A percentile compares a stretch with the other conserved stretches of the same genome.
Evolutionary conservation across 2,888 invertebrate genomes (phyloP).

Genomic region (Tricholauxania praeusta): DNA sequence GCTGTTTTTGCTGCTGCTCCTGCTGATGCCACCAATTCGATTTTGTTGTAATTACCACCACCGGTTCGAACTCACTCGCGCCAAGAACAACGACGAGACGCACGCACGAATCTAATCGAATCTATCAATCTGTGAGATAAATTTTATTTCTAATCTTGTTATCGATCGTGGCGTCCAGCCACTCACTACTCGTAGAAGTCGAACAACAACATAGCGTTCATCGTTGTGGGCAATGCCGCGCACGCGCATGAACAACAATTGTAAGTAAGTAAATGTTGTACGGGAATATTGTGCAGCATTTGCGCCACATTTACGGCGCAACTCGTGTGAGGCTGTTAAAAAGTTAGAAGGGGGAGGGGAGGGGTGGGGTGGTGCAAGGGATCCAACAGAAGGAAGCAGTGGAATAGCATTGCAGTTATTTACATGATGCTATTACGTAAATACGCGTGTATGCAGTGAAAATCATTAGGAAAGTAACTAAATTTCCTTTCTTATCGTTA

Average conservation of each 20-base stretch:
- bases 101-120: slow-evolving; percentile 57
- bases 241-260: no score
- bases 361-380: no score
- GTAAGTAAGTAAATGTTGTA: slow-evolving; percentile 17
- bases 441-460: slow-evolving; percentile 28
- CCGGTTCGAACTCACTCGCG: slow-evolving; percentile 18
- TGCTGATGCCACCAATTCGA: slow-evolving; percentile 11
- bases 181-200: not conserved
- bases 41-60: slow-evolving; percentile 40
- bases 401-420: slow-evolving; percentile 39
- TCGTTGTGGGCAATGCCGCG: no score
- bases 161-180: slow-evolving; percentile 55
- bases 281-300: no score
- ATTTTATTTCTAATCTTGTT: slow-evolving; percentile 66
- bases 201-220: no score
- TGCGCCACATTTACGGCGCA: no score
- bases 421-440: slow-evolving; percentile 47
- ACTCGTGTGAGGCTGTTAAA: not conserved
- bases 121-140: slow-evolving; percentile 68
- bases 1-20: slow-evolving; percentile 4
- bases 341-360: not conserved
- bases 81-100: slow-evolving; percentile 32
- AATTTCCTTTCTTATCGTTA: no score
- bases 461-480: no score
- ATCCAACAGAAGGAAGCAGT: no score